Percentiles rank a stretch among this genome's conserved stretches.
phyloP scores from a whole-genome alignment of 2,888 invertebrate species.

The Hirtodrosophila trivittata region DNA sequence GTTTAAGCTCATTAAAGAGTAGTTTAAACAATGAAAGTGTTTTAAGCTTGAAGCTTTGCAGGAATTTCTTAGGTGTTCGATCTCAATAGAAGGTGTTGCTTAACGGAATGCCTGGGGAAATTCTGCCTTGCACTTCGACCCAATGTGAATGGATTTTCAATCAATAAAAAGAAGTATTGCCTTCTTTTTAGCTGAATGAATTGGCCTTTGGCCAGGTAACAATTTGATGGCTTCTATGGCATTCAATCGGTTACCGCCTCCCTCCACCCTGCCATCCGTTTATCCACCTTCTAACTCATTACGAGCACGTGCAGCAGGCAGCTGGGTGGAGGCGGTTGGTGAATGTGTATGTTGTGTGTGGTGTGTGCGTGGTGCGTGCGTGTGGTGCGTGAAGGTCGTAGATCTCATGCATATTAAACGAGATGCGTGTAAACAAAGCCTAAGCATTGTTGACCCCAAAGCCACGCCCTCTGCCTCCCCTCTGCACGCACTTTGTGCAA shows the following conservation, averaged over 20 bases:
- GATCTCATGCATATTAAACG: slow-evolving; percentile 69
- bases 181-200: slow-evolving; percentile 53
- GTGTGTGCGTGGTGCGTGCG: slow-evolving; percentile 32
- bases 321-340: slow-evolving; percentile 19
- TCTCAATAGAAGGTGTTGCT: too few species aligned
- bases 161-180: slow-evolving; percentile 29
- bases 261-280: neutral
- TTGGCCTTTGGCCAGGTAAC: slow-evolving; percentile 8
- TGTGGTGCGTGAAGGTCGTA: slow-evolving; percentile 35
- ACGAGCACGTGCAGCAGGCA: slow-evolving; percentile 43
- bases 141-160: neutral
- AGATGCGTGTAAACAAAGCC: slow-evolving; percentile 64
- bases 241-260: neutral
- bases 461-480: slow-evolving; percentile 17
- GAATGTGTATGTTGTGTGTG: slow-evolving; percentile 27
- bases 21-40: too few species aligned
- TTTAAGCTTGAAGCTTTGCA: too few species aligned
- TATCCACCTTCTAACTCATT: slow-evolving; percentile 46
- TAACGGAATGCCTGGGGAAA: neutral
- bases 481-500: neutral
- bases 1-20: too few species aligned
- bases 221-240: neutral
- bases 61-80: too few species aligned
- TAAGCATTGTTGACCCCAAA: slow-evolving; percentile 40
- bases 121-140: neutral